Conservation (phyloP, 2,888 invertebrate species). For the Brenthis daphne region DNA sequence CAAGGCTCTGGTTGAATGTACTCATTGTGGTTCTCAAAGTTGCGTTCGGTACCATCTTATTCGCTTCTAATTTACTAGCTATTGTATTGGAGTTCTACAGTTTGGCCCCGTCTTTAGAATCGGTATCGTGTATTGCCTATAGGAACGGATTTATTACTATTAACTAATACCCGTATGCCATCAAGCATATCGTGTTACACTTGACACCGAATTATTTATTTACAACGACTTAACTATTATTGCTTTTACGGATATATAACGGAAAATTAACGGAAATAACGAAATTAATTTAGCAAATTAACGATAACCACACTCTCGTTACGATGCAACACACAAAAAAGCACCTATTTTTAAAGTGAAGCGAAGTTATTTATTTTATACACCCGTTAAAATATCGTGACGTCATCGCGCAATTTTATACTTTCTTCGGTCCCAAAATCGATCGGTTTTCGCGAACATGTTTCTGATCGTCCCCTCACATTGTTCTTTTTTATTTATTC, state of each 20-base stretch:
- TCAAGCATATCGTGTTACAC: slow-evolving; percentile 5
- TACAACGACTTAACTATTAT: slow-evolving; percentile 56
- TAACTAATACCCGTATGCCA: slow-evolving; percentile 55
- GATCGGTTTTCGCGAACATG: slow-evolving; percentile 70
- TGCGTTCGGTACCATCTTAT: slow-evolving; percentile 64
- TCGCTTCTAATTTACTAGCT: slow-evolving; percentile 47
- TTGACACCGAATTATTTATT: slow-evolving; percentile 34
- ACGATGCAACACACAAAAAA: slow-evolving; percentile 70
- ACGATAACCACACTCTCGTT: slow-evolving; percentile 51
- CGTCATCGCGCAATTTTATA: slow-evolving; percentile 65
- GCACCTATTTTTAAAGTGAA: slow-evolving; percentile 60
- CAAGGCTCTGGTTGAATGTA: slow-evolving; percentile 58
- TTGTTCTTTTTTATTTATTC: slow-evolving; percentile 42
- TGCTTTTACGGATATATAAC: slow-evolving; percentile 51
- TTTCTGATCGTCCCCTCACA: slow-evolving; percentile 47
- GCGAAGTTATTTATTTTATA: slow-evolving; percentile 59
- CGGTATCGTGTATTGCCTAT: slow-evolving; percentile 54
- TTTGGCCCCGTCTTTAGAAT: slow-evolving; percentile 61
- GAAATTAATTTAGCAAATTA: slow-evolving; percentile 57
- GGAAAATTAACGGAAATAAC: slow-evolving; percentile 39
- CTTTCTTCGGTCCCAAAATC: slow-evolving; percentile 75
- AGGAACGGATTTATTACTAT: slow-evolving; percentile 60
- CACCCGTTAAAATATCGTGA: slow-evolving; percentile 55
- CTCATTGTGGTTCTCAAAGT: slow-evolving; percentile 61
- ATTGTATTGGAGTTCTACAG: slow-evolving; percentile 30